phyloP scores from a whole-genome alignment of 1,140 invertebrate genomes.

The Oscheius sp. region DNA sequence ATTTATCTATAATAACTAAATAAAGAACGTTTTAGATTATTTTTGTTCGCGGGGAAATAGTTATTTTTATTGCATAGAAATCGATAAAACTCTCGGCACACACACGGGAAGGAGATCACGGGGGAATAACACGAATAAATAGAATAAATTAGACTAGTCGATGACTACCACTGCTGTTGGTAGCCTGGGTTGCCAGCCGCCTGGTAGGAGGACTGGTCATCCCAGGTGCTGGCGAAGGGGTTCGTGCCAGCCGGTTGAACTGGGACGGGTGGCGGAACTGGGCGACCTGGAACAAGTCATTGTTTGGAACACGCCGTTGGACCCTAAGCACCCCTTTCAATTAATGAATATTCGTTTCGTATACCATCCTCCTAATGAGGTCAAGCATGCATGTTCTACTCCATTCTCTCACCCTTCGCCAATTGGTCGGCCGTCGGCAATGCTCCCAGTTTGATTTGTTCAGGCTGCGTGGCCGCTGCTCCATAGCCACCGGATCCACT shows the following conservation, averaged over 20 bases:
- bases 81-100: no score
- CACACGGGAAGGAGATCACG: no score
- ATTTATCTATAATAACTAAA: no score
- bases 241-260: background rate
- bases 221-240: constrained; percentile 22
- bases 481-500: constrained; percentile 17
- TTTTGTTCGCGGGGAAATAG: no score
- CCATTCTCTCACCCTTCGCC: background rate
- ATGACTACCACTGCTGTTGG: constrained; percentile 25
- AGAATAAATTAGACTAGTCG: no score
- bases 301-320: background rate
- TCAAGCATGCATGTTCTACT: background rate
- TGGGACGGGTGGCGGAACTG: background rate
- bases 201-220: constrained; percentile 4
- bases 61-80: no score
- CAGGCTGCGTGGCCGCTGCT: background rate
- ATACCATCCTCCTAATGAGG: background rate
- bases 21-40: no score
- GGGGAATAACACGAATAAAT: no score
- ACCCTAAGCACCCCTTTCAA: background rate
- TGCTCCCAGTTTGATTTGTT: constrained; percentile 8
- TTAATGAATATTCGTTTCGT: background rate
- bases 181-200: constrained; percentile 25
- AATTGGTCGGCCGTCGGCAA: background rate
- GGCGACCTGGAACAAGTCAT: background rate